phyloP scores from a whole-genome alignment of 2,888 invertebrate species.

The Corythucha ciliata region DNA sequence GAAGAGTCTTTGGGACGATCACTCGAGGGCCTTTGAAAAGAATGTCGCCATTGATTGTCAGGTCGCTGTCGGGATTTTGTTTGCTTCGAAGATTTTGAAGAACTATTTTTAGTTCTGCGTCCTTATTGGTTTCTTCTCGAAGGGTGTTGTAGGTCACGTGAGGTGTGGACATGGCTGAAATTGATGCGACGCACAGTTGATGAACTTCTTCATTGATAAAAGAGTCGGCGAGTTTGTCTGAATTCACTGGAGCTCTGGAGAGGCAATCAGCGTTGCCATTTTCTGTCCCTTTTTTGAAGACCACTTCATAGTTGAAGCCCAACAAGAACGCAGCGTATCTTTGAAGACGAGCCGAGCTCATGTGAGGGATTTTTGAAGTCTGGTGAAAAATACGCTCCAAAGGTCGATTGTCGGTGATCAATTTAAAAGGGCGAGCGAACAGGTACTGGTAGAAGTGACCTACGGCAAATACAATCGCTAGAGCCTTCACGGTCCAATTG shows the following conservation, averaged over 20 bases:
- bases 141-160: background rate
- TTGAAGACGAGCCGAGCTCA: too few species aligned
- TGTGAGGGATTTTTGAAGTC: too few species aligned
- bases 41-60: conserved; percentile 12
- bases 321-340: too few species aligned
- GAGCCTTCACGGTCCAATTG: conserved; percentile 29
- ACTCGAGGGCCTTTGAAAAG: conserved; percentile 24
- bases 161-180: conserved; percentile 7
- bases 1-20: conserved; percentile 31
- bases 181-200: background rate
- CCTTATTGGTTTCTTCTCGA: conserved; percentile 1
- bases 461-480: conserved; percentile 24
- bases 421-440: conserved; percentile 10
- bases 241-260: too few species aligned
- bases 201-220: background rate
- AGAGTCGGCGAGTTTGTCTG: too few species aligned
- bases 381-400: too few species aligned
- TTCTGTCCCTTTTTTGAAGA: too few species aligned
- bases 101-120: background rate
- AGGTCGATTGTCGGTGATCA: too few species aligned
- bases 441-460: conserved; percentile 21
- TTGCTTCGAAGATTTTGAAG: conserved; percentile 4
- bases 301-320: too few species aligned
- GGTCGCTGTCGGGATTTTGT: background rate
- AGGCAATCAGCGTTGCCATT: conserved; percentile 27